phyloP scores from a whole-genome alignment of 2,888 invertebrate species.

The Tryphoninae sp. region DNA sequence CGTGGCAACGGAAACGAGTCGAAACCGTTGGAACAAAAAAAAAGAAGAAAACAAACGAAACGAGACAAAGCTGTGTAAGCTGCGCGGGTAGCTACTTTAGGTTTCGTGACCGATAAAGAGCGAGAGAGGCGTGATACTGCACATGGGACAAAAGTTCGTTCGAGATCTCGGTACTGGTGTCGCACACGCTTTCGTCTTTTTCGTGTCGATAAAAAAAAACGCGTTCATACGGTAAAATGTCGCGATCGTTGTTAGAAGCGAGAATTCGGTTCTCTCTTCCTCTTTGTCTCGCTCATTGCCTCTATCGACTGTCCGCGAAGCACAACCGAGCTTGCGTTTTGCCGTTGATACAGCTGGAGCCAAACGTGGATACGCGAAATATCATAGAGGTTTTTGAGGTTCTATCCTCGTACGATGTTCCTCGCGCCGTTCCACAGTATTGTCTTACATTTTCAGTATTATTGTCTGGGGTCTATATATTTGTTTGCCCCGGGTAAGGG shows the following conservation, averaged over 20 bases:
- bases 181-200: not conserved
- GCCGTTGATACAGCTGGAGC: not conserved
- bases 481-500: constrained; percentile 64
- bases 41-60: constrained; percentile 12
- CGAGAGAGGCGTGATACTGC: not conserved
- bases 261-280: not conserved
- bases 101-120: constrained; percentile 25
- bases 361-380: not conserved
- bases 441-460: constrained; percentile 46
- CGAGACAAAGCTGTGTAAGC: not conserved
- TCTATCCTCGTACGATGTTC: constrained; percentile 38
- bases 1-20: constrained; percentile 17
- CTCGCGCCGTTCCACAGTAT: constrained; percentile 23
- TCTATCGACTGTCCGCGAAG: not conserved
- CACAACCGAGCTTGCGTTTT: not conserved
- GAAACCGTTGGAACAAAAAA: not conserved
- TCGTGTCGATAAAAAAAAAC: constrained; percentile 9
- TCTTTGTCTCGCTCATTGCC: not conserved
- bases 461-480: constrained; percentile 61
- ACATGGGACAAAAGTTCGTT: not conserved
- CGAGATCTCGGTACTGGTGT: not conserved
- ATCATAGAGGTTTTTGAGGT: constrained; percentile 16
- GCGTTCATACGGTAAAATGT: not conserved
- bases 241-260: not conserved
- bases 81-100: constrained; percentile 9